phyloP scores from a whole-genome alignment of 2,797 vertebrate genomes.

The Pelochelys cantorii region DNA sequence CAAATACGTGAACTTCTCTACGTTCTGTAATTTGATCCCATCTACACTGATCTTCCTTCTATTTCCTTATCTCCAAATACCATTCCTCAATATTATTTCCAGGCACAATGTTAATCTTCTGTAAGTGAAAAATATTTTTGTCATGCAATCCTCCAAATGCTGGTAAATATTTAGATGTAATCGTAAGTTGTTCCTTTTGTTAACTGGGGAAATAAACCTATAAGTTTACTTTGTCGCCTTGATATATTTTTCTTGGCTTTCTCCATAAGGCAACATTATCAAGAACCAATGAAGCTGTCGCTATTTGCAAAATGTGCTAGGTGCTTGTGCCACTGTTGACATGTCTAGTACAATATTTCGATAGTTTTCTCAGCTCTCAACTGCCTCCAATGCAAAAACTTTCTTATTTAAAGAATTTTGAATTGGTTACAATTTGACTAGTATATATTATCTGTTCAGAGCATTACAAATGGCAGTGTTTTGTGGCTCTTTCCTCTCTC shows the following conservation, averaged over 20 bases:
- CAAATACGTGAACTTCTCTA: too few relatives aligned
- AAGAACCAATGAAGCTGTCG: not conserved
- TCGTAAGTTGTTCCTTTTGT: not conserved
- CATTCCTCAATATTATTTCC: not conserved
- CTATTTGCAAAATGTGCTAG: not conserved
- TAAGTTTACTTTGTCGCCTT: not conserved
- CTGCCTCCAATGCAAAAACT: not conserved
- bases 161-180: not conserved
- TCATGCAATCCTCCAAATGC: not conserved
- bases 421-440: not conserved
- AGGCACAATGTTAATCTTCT: not conserved
- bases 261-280: not conserved
- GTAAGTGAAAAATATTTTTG: not conserved
- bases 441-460: accelerated
- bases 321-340: not conserved
- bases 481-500: not conserved
- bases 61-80: too few relatives aligned
- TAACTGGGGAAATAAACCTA: not conserved
- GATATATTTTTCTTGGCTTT: not conserved
- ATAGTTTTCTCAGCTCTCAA: not conserved
- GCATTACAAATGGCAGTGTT: not conserved
- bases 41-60: too few relatives aligned
- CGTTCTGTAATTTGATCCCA: too few relatives aligned
- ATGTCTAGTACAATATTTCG: slow-evolving; percentile 19
- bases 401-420: not conserved